These are phyloP conservation scores for Laupala kohalensis DNA, from an alignment of 1,140 invertebrate genomes.

Conservation along the genomic window DNA sequence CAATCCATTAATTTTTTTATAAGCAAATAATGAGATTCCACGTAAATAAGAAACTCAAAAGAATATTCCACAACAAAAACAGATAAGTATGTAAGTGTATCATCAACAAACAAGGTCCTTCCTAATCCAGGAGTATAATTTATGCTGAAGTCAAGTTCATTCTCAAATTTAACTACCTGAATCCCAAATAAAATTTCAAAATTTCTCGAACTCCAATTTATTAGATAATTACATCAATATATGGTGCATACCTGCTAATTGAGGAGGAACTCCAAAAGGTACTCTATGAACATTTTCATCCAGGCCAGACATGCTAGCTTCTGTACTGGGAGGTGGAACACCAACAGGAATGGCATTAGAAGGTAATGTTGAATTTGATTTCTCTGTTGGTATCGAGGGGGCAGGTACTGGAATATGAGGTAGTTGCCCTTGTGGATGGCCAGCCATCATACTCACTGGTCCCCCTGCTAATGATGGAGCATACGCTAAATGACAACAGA, in stretches of 20 bases:
- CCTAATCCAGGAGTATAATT: too few species aligned
- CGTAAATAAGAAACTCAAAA: too few species aligned
- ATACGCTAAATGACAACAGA: too few species aligned
- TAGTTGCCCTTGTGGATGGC: constrained; percentile 19
- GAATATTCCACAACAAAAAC: too few species aligned
- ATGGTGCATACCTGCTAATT: constrained; percentile 34
- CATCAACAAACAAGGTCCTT: too few species aligned
- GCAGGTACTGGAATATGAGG: constrained; percentile 32
- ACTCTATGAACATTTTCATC: constrained; percentile 11
- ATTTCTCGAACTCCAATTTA: constrained; percentile 20
- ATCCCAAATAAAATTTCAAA: background rate
- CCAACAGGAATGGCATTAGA: constrained; percentile 32
- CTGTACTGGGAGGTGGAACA: constrained; percentile 24
- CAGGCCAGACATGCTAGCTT: constrained; percentile 5
- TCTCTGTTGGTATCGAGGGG: constrained; percentile 31
- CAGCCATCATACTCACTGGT: constrained; percentile 13
- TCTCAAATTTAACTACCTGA: too few species aligned
- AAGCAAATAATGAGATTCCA: too few species aligned
- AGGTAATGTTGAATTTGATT: constrained; percentile 32
- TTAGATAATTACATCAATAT: too few species aligned
- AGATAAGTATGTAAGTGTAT: too few species aligned
- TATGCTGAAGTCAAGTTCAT: background rate
- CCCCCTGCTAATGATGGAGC: constrained; percentile 17
- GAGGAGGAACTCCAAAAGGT: constrained; percentile 15
- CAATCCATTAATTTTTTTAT: too few species aligned